Evolutionary conservation across 2,113 vertebrate genomes (phyloP), one percentile per base, ranked within the genome.

Genomic region (Empidonax alnorum): DNA sequence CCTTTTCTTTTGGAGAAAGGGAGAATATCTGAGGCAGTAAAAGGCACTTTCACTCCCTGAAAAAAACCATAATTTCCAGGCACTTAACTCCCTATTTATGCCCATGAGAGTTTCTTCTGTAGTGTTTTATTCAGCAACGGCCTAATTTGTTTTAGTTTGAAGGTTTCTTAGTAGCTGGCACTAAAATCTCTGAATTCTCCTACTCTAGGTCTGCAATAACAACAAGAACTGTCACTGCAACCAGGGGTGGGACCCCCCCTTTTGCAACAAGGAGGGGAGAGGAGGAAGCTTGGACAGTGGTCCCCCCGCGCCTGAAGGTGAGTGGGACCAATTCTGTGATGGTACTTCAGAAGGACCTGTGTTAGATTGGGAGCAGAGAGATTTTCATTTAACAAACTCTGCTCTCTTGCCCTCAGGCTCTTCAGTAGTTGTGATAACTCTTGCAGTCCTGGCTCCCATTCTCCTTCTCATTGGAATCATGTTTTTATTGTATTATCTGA

Each of bases 241-340:
- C 49, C 47, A 41, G 0, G 99, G 99, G 39, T 99, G 99, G 99
- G 98, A 98, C 3, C 99, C 99, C 12, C 99, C 99, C 0, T 98
- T 97, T 94, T 99, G 99, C 91, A 96, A 96, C 82, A 97, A 98
- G 20, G 62, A 66, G 0, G 99, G 99, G n/a, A 94, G 94, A 0
- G 99, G 99, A 27, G 99, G 99, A 33, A 99, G 99, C 87, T 27
- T 98, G 5, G 99, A 99, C 97, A 99, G 99, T n/a, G 99, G 99
- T 25, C 99, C 99, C 10, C 97, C 98, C 47, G 77, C 94, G 46
- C 77, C 95, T 0, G 65, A 97, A 86, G 89, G 98, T 98, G 79
- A 97, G 98, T 96, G 49, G 31, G 17, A 84, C 12, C 18, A 55
- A 12, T 44, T 55, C 56, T 56, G 21, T 39, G 22, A 4, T 2